Conservation (phyloP, 2,797 vertebrate species). For the Carduelis carduelis region DNA sequence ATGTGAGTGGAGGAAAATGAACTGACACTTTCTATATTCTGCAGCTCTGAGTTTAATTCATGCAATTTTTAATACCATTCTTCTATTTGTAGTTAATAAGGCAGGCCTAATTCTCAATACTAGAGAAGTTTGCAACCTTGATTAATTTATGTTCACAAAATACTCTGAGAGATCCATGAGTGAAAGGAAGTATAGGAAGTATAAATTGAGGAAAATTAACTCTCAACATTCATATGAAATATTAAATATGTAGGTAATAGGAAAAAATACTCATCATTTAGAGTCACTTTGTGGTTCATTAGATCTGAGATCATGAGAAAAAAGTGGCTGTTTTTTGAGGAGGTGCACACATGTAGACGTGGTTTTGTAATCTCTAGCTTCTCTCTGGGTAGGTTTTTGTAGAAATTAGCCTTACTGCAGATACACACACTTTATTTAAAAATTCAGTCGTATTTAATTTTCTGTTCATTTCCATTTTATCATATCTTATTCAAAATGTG, state of each 20-base stretch:
- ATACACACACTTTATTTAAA: not conserved
- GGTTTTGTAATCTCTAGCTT: not conserved
- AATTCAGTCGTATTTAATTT: not conserved
- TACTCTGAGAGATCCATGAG: not conserved
- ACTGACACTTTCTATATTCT: not conserved
- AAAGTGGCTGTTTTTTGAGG: not conserved
- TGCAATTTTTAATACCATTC: not conserved
- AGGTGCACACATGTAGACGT: accelerated
- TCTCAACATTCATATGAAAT: not conserved
- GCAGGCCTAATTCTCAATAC: not conserved
- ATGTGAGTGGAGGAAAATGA: not conserved
- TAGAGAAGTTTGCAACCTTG: not conserved
- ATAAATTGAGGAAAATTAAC: not conserved
- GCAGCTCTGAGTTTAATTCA: not conserved
- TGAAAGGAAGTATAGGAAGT: not conserved
- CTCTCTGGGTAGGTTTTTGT: not conserved
- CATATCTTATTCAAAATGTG: not conserved
- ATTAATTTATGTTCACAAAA: not conserved
- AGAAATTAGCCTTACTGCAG: not conserved
- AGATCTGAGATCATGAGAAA: not conserved
- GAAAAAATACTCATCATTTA: not conserved
- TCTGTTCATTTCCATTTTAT: not conserved
- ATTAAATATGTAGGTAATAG: not conserved
- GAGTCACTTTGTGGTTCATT: not conserved
- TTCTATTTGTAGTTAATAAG: not conserved